Percentiles rank a stretch among this genome's conserved stretches.
Evolutionary conservation across 1,140 invertebrate species (phyloP).

Genomic region (Ceratina calcarata): DNA sequence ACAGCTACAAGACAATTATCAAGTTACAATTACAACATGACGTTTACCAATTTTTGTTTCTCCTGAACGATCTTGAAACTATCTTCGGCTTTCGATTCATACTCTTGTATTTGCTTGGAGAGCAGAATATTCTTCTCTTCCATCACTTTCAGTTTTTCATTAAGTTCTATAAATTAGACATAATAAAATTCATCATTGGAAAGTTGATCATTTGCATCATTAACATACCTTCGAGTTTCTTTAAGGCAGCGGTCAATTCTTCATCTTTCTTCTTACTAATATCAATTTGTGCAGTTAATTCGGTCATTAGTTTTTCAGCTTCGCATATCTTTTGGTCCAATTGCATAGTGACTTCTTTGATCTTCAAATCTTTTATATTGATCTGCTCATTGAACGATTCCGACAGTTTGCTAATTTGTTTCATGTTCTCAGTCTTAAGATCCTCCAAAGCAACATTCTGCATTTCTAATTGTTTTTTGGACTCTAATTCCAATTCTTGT

Average conservation of each 20-base stretch:
- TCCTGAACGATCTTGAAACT: conserved; percentile 58
- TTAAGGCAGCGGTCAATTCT: conserved; percentile 59
- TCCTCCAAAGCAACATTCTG: conserved; percentile 63
- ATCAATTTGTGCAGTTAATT: conserved; percentile 68
- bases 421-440: conserved; percentile 77
- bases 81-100: conserved; percentile 48
- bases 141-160: conserved; percentile 51
- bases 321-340: conserved; percentile 79
- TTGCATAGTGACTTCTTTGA: conserved; percentile 72
- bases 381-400: conserved; percentile 78
- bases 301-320: conserved; percentile 77
- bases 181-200: neutral
- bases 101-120: conserved; percentile 56
- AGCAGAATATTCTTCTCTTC: conserved; percentile 61
- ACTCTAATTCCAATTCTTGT: conserved; percentile 70
- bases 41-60: conserved; percentile 66
- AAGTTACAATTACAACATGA: no score
- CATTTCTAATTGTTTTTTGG: conserved; percentile 59
- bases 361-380: conserved; percentile 76
- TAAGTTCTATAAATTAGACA: conserved; percentile 59
- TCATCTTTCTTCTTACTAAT: conserved; percentile 63
- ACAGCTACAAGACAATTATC: conserved; percentile 21
- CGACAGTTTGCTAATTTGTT: conserved; percentile 78
- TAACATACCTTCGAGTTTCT: conserved; percentile 67
- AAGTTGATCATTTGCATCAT: neutral